These are phyloP conservation scores for Eutolmus rufibarbis DNA, from an alignment of 2,888 invertebrate genomes.

Conservation along the genomic window DNA sequence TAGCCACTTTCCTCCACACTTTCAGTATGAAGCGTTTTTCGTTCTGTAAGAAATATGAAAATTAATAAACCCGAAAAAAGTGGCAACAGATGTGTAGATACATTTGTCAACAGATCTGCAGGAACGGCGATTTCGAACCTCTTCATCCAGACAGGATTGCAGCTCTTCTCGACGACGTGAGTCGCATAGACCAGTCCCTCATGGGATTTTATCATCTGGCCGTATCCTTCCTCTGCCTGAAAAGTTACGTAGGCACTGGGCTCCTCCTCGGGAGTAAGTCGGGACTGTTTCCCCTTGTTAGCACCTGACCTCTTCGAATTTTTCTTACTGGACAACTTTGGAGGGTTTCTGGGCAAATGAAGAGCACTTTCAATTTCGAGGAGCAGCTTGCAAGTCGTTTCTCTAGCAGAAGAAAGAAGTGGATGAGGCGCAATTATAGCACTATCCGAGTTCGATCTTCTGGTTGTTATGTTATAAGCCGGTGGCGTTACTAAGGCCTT, in stretches of 20 bases:
- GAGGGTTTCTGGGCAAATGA: constrained; percentile 64
- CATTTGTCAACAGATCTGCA: constrained; percentile 65
- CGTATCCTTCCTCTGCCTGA: constrained; percentile 60
- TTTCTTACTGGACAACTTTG: constrained; percentile 57
- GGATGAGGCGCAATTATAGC: not conserved
- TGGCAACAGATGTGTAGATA: constrained; percentile 56
- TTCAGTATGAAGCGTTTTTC: constrained; percentile 69
- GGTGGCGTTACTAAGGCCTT: constrained; percentile 54
- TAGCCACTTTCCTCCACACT: constrained; percentile 67
- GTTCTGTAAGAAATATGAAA: constrained; percentile 58
- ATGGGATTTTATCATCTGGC: constrained; percentile 56
- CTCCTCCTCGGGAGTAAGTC: constrained; percentile 61
- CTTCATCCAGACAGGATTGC: constrained; percentile 68
- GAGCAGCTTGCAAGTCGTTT: constrained; percentile 59
- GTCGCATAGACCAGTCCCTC: constrained; percentile 64
- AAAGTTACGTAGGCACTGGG: constrained; percentile 71
- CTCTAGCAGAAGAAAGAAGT: not conserved
- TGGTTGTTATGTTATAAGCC: not conserved
- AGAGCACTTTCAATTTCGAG: constrained; percentile 68
- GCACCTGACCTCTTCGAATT: constrained; percentile 53
- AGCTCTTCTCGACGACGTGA: constrained; percentile 64
- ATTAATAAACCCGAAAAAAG: not conserved
- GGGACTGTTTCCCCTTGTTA: constrained; percentile 52
- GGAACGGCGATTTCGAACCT: constrained; percentile 64
- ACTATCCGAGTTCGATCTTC: not conserved